Evolutionary conservation across 2,797 vertebrate genomes (phyloP), one percentile per base, ranked within the genome.

Genomic region (Gymnodraco acuticeps): DNA sequence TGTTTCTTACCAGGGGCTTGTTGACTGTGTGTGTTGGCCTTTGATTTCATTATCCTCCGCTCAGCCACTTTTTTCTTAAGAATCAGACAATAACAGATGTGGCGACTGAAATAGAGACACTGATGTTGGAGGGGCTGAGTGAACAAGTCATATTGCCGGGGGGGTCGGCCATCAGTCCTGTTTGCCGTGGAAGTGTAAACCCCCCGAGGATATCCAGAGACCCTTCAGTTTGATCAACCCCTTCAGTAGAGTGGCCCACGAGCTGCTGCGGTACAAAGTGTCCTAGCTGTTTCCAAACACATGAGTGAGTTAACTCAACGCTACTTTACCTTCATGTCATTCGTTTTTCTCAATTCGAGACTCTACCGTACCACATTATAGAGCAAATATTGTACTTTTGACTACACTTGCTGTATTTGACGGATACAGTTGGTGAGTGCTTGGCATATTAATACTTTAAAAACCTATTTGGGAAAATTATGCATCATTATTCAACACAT

Each of bases 61-160:
- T 91, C 93, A 91, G 90, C 88, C 92, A 92, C 91, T 95, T 95
- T 89, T 95, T 95, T 95, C 93, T 94, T 91, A 95, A 94, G 94
- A 95, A 95, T 95, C 94, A 95, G 94, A 95, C 94, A 95, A 94
- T 96, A 95, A 96, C 93, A 95, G 94, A 96, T 95, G 94, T 95
- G 91, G 86, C 73, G 91, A 93, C 90, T 91, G 89, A 92, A 94
- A 95, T 92, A 88, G 94, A 94, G 90, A 90, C 88, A 89, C 83
- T 83, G 70, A 83, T 92, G 86, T 92, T 70, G 85, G 88, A 87
- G 87, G 86, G 88, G 92, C 88, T 92, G 93, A 94, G 92, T 93
- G 94, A 93, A 91, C 93, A 91, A 91, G 93, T 93, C 90, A 90
- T 91, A 92, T 94, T 82, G 88, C 86, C 53, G 87, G 87, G 85